These are phyloP conservation scores for Sciaenops ocellatus DNA, from an alignment of 2,797 vertebrate genomes.

Conservation along the genomic window DNA sequence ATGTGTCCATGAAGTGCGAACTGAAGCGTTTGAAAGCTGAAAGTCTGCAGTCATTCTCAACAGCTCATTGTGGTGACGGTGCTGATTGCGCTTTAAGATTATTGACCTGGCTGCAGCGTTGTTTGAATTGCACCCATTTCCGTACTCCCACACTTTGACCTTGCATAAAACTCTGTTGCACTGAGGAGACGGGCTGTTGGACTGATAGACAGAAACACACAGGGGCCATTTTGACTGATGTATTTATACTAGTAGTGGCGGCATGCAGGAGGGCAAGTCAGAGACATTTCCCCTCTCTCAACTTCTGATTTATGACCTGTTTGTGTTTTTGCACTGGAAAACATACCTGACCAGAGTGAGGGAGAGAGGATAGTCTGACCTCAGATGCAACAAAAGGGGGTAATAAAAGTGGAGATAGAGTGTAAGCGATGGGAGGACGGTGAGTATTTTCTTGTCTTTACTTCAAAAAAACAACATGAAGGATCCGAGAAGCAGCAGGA, in stretches of 20 bases:
- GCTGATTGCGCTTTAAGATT: constrained; percentile 25
- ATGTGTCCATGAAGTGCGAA: constrained; percentile 15
- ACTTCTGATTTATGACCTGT: constrained; percentile 68
- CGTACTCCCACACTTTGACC: constrained; percentile 15
- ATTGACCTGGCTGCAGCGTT: not conserved
- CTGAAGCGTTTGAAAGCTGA: constrained; percentile 24
- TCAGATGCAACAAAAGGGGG: constrained; percentile 13
- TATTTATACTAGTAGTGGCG: constrained; percentile 49
- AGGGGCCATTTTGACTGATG: constrained; percentile 40
- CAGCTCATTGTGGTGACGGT: constrained; percentile 8
- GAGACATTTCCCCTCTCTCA: constrained; percentile 32
- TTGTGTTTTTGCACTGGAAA: constrained; percentile 53
- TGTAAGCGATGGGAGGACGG: constrained; percentile 4
- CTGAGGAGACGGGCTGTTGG: constrained; percentile 7
- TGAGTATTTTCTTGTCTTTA: constrained; percentile 12
- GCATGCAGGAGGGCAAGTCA: constrained; percentile 20
- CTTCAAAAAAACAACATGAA: constrained; percentile 13
- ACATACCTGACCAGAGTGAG: constrained; percentile 16
- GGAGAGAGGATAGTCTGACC: constrained; percentile 27
- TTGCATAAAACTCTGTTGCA: constrained; percentile 15
- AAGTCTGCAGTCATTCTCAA: constrained; percentile 22
- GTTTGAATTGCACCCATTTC: constrained; percentile 19
- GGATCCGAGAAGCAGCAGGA: constrained; percentile 22
- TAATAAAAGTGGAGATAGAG: constrained; percentile 29
- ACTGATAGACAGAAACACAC: constrained; percentile 27